A percentile compares a stretch with the other conserved stretches of the same genome.
Evolutionary conservation across 1,140 invertebrate genomes (phyloP).

Genomic region (Delia radicum): DNA sequence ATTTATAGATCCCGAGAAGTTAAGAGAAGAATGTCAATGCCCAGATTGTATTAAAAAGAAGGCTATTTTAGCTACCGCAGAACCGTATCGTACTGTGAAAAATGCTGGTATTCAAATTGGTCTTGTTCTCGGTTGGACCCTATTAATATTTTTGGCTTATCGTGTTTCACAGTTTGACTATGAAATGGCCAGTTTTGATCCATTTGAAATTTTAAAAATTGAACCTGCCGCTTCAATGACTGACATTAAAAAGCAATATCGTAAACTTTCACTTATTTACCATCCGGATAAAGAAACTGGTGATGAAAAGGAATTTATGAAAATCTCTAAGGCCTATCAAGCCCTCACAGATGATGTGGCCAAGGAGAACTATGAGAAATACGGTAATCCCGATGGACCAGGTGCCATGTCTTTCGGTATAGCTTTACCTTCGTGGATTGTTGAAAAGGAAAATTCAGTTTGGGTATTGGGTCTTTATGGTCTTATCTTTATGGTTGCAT

Average conservation of each 20-base stretch:
- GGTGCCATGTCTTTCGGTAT: conserved; percentile 99
- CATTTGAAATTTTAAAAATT: conserved; percentile 93
- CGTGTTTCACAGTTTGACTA: conserved; percentile 98
- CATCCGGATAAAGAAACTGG: conserved; percentile 99
- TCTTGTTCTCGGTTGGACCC: conserved; percentile 84
- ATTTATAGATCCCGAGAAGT: conserved; percentile 70
- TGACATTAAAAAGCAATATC: conserved; percentile 95
- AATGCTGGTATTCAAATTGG: conserved; percentile 63
- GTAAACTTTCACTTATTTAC: conserved; percentile 86
- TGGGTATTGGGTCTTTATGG: conserved; percentile 96
- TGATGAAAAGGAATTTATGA: conserved; percentile 97
- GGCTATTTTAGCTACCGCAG: conserved; percentile 73
- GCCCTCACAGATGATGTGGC: conserved; percentile 95
- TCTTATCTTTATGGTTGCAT: conserved; percentile 95
- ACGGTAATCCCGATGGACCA: conserved; percentile 99
- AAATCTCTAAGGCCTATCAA: conserved; percentile 92
- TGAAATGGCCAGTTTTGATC: conserved; percentile 98
- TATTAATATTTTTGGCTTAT: conserved; percentile 85
- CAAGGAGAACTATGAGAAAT: conserved; percentile 96
- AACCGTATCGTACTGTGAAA: conserved; percentile 86
- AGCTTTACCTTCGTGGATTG: conserved; percentile 98
- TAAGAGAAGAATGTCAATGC: conserved; percentile 81
- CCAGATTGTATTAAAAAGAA: conserved; percentile 84
- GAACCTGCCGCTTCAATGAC: conserved; percentile 77
- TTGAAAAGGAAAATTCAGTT: conserved; percentile 98